phyloP scores from a whole-genome alignment of 2,888 invertebrate genomes.

The Agapetus fuscipes region DNA sequence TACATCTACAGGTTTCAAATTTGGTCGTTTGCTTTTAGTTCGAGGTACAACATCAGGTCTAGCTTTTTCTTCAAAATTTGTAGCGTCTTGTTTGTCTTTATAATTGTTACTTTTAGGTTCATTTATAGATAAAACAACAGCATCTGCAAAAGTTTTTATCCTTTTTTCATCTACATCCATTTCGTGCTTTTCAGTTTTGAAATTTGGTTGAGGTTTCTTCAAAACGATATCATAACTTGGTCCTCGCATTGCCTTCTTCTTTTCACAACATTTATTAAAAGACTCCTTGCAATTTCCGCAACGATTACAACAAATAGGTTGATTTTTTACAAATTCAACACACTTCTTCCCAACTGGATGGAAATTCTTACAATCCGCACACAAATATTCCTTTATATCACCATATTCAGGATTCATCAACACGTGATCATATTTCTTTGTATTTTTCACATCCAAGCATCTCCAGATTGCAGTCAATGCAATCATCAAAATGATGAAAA shows the following conservation, averaged over 20 bases:
- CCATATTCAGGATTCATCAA: constrained; percentile 17
- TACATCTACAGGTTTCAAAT: constrained; percentile 17
- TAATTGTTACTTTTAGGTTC: constrained; percentile 4
- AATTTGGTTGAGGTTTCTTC: constrained; percentile 16
- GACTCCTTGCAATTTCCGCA: constrained; percentile 17
- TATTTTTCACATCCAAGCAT: constrained; percentile 4
- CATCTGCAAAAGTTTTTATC: background rate
- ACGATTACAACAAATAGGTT: constrained; percentile 1
- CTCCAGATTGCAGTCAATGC: constrained; percentile 13
- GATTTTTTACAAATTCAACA: background rate
- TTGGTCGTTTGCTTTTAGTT: constrained; percentile 9
- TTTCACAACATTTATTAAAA: constrained; percentile 14
- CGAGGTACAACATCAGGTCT: background rate
- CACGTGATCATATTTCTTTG: constrained; percentile 12
- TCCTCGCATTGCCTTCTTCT: constrained; percentile 9
- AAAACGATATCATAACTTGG: constrained; percentile 14
- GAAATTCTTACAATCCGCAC: constrained; percentile 14
- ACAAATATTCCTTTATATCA: constrained; percentile 15
- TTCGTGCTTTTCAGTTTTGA: background rate
- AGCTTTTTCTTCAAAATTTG: no score
- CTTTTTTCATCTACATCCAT: constrained; percentile 1
- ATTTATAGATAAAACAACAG: constrained; percentile 15
- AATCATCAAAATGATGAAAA: constrained; percentile 14
- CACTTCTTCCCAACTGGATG: constrained; percentile 10
- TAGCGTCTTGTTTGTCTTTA: no score